phyloP scores from a whole-genome alignment of 1,140 invertebrate species.

The Olivierus martensii region DNA sequence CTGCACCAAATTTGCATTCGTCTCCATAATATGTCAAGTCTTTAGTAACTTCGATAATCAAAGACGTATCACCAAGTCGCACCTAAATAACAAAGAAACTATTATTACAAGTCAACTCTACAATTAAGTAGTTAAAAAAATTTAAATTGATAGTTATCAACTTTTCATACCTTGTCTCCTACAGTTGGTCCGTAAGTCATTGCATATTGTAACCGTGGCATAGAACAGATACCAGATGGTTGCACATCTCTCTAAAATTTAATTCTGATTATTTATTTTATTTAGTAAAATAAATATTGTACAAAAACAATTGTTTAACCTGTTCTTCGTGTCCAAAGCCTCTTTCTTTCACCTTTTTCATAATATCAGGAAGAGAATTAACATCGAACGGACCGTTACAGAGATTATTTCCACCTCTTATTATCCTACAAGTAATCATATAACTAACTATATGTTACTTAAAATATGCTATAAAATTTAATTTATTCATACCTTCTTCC shows the following conservation, averaged over 20 bases:
- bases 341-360: constrained; percentile 21
- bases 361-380: constrained; percentile 18
- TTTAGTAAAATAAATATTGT: too few species aligned
- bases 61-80: constrained; percentile 28
- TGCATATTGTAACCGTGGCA: constrained; percentile 23
- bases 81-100: constrained; percentile 20
- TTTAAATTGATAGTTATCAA: neutral
- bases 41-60: constrained; percentile 30
- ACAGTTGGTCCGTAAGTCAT: constrained; percentile 28
- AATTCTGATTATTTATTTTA: too few species aligned
- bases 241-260: neutral
- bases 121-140: neutral
- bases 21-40: constrained; percentile 31
- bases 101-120: neutral
- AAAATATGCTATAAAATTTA: too few species aligned
- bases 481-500: constrained; percentile 25
- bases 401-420: constrained; percentile 29
- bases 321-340: constrained; percentile 19
- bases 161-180: constrained; percentile 23
- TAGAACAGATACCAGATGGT: neutral
- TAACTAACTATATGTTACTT: too few species aligned
- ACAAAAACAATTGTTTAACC: too few species aligned
- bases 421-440: constrained; percentile 19
- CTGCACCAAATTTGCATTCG: constrained; percentile 33
- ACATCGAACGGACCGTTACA: constrained; percentile 25